Evolutionary conservation across 1,140 invertebrate genomes (phyloP), one percentile per base, ranked within the genome.

Genomic region (Drosophila pseudoananassae): DNA sequence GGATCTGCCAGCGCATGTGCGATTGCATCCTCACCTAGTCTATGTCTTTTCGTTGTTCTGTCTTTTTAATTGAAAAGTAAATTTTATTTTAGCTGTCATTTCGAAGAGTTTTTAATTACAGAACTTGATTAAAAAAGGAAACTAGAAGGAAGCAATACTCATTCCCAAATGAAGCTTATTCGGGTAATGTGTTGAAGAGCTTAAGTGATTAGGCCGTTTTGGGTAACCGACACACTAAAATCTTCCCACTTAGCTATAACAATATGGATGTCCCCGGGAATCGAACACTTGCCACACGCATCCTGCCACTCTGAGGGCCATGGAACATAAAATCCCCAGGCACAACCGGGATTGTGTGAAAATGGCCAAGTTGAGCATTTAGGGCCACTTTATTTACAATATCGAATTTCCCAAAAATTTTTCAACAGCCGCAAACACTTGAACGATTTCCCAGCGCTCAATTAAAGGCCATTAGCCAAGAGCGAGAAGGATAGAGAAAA

Each of bases 381-480:
- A 72, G 60, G 66, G 73, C 63, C 78, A 82, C 78, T 88, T 87
- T 68, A 88, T 78, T 71, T 88, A 69, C 68, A 47, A 77, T 89
- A 88, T 88, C 83, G 64, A 78, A 83, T 88, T 79, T 88, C 83
- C 57, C 56, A 70, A 81, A 77, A 61, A 70, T 43, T 70, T 69
- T 75, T 56, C 54, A 87, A 60, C 83, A 89, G 83, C 83, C 83
- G 84, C 83, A 88, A 88, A 84, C 83, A 88, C 83, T 88, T 89
- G 79, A 89, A 76, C 65, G 76, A 68, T 69, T 88, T 88, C 83
- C 84, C 83, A 88, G 68, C 77, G 84, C 83, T 89, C 83, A 88
- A 89, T 88, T 88, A 88, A 88, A 84, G 64, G 76, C 83, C 83
- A 88, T 88, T 88, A 89, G 84, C 66, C 57, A n/a, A 38, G n/a